These are phyloP conservation scores for rabbit (Oryctolagus cuniculus) DNA, from an alignment of 2,113 vertebrate genomes.

Conservation along the genomic window mOryCun1.1 NC_091449.1:54120501-54121000, in stretches of 20 bases:
- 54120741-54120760: not conserved
- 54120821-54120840: too few relatives aligned
- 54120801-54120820: too few relatives aligned
- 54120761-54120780: too few relatives aligned
- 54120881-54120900: too few relatives aligned
- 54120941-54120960: too few relatives aligned
- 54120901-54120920: too few relatives aligned
- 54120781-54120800: too few relatives aligned
- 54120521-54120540: not conserved
- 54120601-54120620: not conserved
- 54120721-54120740: constrained; percentile 16
- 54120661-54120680: not conserved
- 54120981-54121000: too few relatives aligned
- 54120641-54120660: not conserved
- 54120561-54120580: not conserved
- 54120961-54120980: too few relatives aligned
- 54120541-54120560: not conserved
- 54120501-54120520: not conserved
- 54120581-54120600: not conserved
- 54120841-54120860: too few relatives aligned
- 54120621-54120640: not conserved
- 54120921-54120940: too few relatives aligned
- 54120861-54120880: too few relatives aligned
- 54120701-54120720: not conserved
- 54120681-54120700: not conserved